Conservation (phyloP, 2,888 invertebrate species). For the Epirrhoe tristata region DNA sequence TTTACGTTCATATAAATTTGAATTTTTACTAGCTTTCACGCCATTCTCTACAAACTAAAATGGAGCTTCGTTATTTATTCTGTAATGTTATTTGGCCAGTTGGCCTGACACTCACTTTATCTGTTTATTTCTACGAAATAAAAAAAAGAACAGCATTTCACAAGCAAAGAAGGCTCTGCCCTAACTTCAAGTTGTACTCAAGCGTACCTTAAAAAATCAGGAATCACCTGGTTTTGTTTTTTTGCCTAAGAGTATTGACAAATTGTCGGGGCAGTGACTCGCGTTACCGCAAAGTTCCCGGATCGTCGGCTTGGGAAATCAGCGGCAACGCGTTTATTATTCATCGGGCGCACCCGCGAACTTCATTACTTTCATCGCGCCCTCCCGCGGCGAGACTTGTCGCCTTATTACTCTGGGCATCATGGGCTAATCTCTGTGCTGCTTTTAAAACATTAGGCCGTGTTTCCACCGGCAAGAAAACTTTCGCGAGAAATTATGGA, state of each 20-base stretch:
- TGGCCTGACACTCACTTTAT: too few species aligned
- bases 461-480: too few species aligned
- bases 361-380: slow-evolving; percentile 54
- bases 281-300: slow-evolving; percentile 22
- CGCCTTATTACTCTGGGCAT: slow-evolving; percentile 18
- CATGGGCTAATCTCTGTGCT: slow-evolving; percentile 12
- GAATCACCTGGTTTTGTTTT: neutral
- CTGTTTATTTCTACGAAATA: too few species aligned
- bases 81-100: neutral
- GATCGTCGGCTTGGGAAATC: slow-evolving; percentile 70
- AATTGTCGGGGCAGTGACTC: slow-evolving; percentile 1
- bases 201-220: neutral
- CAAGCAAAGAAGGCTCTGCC: neutral
- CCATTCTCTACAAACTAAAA: neutral
- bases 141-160: too few species aligned
- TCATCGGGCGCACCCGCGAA: slow-evolving; percentile 59
- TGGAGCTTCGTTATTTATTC: neutral
- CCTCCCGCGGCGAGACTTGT: slow-evolving; percentile 26
- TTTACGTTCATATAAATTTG: slow-evolving; percentile 4
- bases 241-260: neutral
- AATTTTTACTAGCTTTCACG: slow-evolving; percentile 1
- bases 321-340: slow-evolving; percentile 66
- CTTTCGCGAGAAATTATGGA: too few species aligned
- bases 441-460: too few species aligned
- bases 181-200: neutral